Conservation (phyloP, 2,888 invertebrate genomes). For the Gisinianus flammeolus region DNA sequence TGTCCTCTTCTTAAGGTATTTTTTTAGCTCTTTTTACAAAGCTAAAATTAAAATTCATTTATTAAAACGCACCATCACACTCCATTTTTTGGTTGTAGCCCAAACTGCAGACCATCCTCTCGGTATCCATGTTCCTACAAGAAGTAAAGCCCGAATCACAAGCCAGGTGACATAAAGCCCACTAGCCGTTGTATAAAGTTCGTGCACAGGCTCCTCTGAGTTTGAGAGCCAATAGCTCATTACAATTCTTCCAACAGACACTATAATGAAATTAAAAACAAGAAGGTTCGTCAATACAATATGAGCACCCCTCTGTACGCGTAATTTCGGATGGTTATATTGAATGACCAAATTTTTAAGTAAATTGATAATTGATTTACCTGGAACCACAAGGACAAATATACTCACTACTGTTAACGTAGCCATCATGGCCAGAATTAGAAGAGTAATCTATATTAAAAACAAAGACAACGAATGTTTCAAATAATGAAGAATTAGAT, state of each 20-base stretch:
- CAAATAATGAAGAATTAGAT: too few relatives aligned
- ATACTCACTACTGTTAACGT: slow-evolving; percentile 86
- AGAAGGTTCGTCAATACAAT: background rate
- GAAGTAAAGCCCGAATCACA: slow-evolving; percentile 78
- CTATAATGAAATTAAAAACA: slow-evolving; percentile 43
- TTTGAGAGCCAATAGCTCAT: slow-evolving; percentile 58
- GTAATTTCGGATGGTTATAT: background rate
- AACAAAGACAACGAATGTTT: too few relatives aligned
- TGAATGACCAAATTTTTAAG: background rate
- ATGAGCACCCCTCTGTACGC: too few relatives aligned
- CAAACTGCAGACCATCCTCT: slow-evolving; percentile 64
- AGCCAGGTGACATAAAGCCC: slow-evolving; percentile 96
- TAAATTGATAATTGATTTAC: slow-evolving; percentile 59
- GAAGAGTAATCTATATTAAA: slow-evolving; percentile 63
- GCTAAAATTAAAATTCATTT: background rate
- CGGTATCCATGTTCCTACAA: slow-evolving; percentile 86
- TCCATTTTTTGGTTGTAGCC: slow-evolving; percentile 53
- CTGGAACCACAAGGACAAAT: slow-evolving; percentile 82
- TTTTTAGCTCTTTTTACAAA: too few relatives aligned
- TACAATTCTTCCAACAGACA: slow-evolving; percentile 55
- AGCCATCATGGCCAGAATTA: slow-evolving; percentile 79
- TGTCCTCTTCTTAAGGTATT: too few relatives aligned
- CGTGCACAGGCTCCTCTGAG: slow-evolving; percentile 69
- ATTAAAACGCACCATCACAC: slow-evolving; percentile 48
- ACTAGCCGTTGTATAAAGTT: slow-evolving; percentile 93